Evolutionary conservation across 1,140 invertebrate species (phyloP).

Genomic region (Eciton burchellii): DNA sequence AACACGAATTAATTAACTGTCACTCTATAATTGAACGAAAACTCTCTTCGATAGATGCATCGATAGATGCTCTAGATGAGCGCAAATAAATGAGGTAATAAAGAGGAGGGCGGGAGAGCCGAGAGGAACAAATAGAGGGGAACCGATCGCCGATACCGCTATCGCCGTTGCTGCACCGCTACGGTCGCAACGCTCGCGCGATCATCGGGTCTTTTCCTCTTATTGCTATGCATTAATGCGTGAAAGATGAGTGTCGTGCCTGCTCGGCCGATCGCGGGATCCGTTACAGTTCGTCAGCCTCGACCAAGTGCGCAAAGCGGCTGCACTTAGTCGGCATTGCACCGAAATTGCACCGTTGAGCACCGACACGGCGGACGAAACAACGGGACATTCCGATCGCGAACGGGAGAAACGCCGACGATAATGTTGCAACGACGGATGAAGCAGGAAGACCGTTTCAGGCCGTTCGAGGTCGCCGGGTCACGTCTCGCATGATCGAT

Average conservation of each 20-base stretch:
- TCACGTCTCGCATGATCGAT: not conserved
- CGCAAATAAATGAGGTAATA: not conserved
- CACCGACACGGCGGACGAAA: conserved; percentile 37
- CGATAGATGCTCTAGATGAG: too few relatives aligned
- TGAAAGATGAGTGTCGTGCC: conserved; percentile 44
- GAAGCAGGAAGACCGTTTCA: conserved; percentile 8
- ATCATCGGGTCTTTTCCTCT: conserved; percentile 35
- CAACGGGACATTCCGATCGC: conserved; percentile 35
- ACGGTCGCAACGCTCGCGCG: conserved; percentile 9
- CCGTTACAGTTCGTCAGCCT: conserved; percentile 52
- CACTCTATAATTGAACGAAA: not conserved
- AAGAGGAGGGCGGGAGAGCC: conserved; percentile 1
- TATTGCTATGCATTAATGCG: conserved; percentile 47
- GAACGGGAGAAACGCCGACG: conserved; percentile 12
- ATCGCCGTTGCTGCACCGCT: conserved; percentile 22
- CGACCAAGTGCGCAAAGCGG: conserved; percentile 46
- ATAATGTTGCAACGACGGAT: not conserved
- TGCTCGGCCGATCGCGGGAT: conserved; percentile 9
- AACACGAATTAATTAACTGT: not conserved
- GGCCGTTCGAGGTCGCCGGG: not conserved
- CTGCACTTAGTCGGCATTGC: conserved; percentile 28
- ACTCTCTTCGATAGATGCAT: not conserved
- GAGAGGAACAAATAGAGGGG: not conserved
- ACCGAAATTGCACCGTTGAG: conserved; percentile 55
- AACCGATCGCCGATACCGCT: not conserved